Evolutionary conservation across 2,888 invertebrate species (phyloP), one percentile per base, ranked within the genome.

Genomic region (Acleris emargana): DNA sequence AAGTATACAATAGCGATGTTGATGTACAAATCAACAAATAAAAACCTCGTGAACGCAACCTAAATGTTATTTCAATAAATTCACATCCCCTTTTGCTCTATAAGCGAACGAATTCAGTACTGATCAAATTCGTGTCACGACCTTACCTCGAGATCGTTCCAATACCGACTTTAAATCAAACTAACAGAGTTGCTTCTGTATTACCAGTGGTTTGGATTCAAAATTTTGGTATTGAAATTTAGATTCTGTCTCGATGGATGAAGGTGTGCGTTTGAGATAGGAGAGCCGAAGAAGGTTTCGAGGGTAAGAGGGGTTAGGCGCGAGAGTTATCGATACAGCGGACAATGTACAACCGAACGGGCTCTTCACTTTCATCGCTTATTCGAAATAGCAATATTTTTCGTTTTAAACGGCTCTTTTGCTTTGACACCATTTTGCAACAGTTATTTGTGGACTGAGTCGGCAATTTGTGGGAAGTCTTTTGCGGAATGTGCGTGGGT

Each of bases 301-400:
- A 76, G 77, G 77, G 69, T 75, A 78, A 76, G 79, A 76, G 77
- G 79, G 75, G 73, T 76, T 72, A 72, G 64, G 49, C 63, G 58
- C 68, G 73, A 60, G 76, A 74, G 76, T 38, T 20, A 62, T 69
- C 68, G 68, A 68, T 68, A 60, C 64, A 50, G 57, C 55, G 62
- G 67, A 64, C 67, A 60, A 64, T 67, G 62, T 64, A 60, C 51
- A 50, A 22, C 38, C 55, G 57, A 54, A 42, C 28, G 32, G 43
- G 50, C 50, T 45, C 63, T 55, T 47, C 17, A 50, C 50, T 64
- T 60, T 57, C 67, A 62, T 63, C 63, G 45, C 59, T 63, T 59
- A 58, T 67, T 59, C 38, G 63, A 25, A 66, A 66, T 57, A 25
- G 66, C 61, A 52, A 57, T 64, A 64, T 64, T 66, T 60, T 51